Evolutionary conservation across 2,113 vertebrate species (phyloP), one percentile per base, ranked within the genome.

Genomic region (Tonatia bakeri): DNA sequence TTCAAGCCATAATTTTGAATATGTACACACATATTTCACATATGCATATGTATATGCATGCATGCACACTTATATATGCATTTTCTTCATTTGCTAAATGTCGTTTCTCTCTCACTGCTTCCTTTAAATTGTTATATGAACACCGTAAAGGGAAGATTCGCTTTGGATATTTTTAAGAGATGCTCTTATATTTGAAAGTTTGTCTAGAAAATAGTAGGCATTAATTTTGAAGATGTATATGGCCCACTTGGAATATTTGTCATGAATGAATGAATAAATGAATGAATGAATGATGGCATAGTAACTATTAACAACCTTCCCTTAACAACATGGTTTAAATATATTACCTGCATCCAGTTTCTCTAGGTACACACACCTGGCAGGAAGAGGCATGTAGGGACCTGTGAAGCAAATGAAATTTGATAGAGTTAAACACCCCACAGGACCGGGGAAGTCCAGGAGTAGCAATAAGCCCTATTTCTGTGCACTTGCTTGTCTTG

Each of bases 1-100:
- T 97, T 85, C 87, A 95, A 96, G 72, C 95, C 94, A 19, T 67
- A 95, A 91, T 89, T 97, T 97, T 97, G 98, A 97, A 97, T 56
- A 96, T 40, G 92, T 80, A 95, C 83, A 96, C 95, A 96, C 93
- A 96, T 64, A 97, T 90, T 95, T 95, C 82, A 94, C 96, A 97
- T 87, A 97, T 97, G 96, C 96, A 94, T 96, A 98, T 98, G 91
- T 82, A 91, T 93, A 96, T 73, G 90, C 84, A 94, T 96, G 76
- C 84, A 82, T 96, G 92, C 87, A 93, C 92, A 96, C 86, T 96
- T 95, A 82, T 95, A 90, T 95, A 91, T 95, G 85, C 54, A 47
- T 95, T 94, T 96, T 47, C 33, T 50, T 52, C 0, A 52, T 87
- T 96, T 94, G 94, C 90, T 90, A 92, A 97, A 98, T 94, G 96